Evolutionary conservation across 1,140 invertebrate species (phyloP), one percentile per base, ranked within the genome.

Genomic region (Pararge aegeria): DNA sequence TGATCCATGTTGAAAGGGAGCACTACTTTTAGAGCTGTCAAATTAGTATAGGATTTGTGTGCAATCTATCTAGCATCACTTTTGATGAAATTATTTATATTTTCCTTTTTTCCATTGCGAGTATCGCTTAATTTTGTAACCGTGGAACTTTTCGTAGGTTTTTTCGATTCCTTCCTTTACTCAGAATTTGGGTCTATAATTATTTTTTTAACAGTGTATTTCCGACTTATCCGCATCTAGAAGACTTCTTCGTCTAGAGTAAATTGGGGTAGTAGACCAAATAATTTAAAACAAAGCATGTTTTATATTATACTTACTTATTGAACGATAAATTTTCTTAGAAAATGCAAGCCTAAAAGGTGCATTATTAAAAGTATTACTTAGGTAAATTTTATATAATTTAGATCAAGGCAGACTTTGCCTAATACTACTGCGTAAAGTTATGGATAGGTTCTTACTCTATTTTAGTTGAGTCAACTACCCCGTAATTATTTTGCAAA

Each of bases 31-130:
- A 24, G 7, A n/a, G n/a, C n/a, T n/a, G n/a, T n/a, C 24, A 24
- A 24, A 4, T 24, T 24, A 24, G 24, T 24, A 4, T 7, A 2
- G 24, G 24, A n/a, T 24, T 24, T 24, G 7, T 4, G 7, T 24
- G 7, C 2, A 24, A 24, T 24, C 24, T 24, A 7, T 24, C 24
- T n/a, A 24, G 24, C 24, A 7, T 7, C n/a, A 38, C 10, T 40
- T 50, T 53, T 53, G 19, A 53, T 21, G 51, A 27, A 19, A 53
- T 53, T 7, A 34, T 51, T 34, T 19, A 27, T 34, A 40, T 53
- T 38, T 18, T 20, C 13, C 51, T 37, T 53, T 53, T 53, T 20
- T n/a, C 51, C 37, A 53, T 16, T 21, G 24, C 20, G 38, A 9
- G 18, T 42, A 16, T 9, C 2, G 5, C 12, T 42, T 1, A 18